Percentiles rank a stretch among this genome's conserved stretches.
Evolutionary conservation across 2,797 vertebrate genomes (phyloP).

Genomic region (Heteromormyrus szaboi): DNA sequence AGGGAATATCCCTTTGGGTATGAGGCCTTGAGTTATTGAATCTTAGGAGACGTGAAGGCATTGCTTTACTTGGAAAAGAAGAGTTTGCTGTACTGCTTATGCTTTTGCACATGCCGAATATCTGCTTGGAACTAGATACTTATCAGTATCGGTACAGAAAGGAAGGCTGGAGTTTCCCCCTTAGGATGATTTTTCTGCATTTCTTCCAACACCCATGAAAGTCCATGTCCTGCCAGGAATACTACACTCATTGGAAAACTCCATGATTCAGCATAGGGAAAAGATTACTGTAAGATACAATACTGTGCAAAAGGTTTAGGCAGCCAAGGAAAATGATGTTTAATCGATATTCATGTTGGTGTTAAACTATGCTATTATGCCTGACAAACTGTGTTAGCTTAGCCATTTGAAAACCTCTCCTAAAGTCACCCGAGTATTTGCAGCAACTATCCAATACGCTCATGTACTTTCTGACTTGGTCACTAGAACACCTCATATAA

Average conservation of each 20-base stretch:
- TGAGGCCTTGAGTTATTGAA: not conserved
- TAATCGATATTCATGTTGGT: not conserved
- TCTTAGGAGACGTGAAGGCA: not conserved
- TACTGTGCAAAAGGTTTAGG: not conserved
- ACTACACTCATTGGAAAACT: not conserved
- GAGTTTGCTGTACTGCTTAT: not conserved
- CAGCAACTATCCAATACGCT: not conserved
- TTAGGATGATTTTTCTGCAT: not conserved
- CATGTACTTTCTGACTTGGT: not conserved
- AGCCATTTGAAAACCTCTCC: not conserved
- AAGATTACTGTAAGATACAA: not conserved
- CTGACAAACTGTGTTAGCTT: not conserved
- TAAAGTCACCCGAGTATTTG: not conserved
- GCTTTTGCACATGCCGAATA: not conserved
- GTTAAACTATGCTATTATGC: not conserved
- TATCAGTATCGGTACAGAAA: not conserved
- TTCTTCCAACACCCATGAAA: not conserved
- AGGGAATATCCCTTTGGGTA: not conserved
- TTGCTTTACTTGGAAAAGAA: not conserved
- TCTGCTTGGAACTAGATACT: not conserved
- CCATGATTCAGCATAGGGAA: not conserved
- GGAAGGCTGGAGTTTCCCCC: not conserved
- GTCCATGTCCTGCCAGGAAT: not conserved
- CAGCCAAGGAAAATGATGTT: not conserved
- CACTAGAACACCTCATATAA: not conserved